Evolutionary conservation across 2,113 vertebrate species (phyloP).

Genomic region (Ophthalmolycus amberensis): DNA sequence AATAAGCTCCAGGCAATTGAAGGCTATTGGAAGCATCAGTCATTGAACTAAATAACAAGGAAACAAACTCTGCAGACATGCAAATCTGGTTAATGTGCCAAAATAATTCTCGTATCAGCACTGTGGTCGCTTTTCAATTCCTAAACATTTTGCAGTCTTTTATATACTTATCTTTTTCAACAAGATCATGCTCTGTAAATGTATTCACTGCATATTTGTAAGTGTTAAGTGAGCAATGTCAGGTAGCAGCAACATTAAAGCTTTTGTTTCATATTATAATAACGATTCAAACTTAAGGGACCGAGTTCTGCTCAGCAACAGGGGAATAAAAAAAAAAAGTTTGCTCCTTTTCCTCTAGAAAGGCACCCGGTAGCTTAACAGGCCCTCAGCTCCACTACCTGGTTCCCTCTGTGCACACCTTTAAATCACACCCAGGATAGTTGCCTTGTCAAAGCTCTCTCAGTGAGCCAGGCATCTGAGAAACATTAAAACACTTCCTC

Average conservation of each 20-base stretch:
- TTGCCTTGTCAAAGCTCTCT: conserved; percentile 83
- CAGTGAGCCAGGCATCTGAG: conserved; percentile 82
- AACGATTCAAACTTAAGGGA: conserved; percentile 76
- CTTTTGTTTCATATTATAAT: conserved; percentile 69
- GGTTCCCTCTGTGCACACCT: conserved; percentile 81
- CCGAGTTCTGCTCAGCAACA: conserved; percentile 67
- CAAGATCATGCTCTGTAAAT: conserved; percentile 33
- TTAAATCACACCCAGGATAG: conserved; percentile 83
- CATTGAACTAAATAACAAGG: conserved; percentile 67
- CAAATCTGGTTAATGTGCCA: conserved; percentile 46
- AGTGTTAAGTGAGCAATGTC: conserved; percentile 53
- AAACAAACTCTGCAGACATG: conserved; percentile 59
- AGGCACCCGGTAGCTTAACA: conserved; percentile 80
- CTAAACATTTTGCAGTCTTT: conserved; percentile 20
- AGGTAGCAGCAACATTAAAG: conserved; percentile 48
- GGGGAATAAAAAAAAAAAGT: conserved; percentile 70
- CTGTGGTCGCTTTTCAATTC: conserved; percentile 42
- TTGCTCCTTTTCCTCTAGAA: conserved; percentile 70
- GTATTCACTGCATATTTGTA: conserved; percentile 43
- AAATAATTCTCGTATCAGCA: conserved; percentile 54
- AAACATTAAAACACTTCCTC: conserved; percentile 85
- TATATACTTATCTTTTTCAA: conserved; percentile 33
- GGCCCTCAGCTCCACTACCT: conserved; percentile 80
- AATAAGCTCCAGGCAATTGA: conserved; percentile 72
- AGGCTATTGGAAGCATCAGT: conserved; percentile 70